phyloP scores from a whole-genome alignment of 2,888 invertebrate species.

The Aplocera efformata region DNA sequence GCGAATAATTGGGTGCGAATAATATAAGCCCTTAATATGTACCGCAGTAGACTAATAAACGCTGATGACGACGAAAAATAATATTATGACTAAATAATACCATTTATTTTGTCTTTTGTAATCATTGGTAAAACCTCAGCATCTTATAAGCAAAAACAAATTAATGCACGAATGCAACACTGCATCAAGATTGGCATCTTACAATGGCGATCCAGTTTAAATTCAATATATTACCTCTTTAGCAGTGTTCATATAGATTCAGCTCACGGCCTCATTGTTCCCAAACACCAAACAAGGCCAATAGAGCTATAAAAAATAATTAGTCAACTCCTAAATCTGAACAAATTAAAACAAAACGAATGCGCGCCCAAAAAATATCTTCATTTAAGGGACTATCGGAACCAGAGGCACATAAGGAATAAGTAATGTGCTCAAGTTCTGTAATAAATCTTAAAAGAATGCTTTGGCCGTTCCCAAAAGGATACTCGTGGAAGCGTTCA shows the following conservation, averaged over 20 bases:
- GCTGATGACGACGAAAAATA: too few species aligned
- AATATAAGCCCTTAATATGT: too few species aligned
- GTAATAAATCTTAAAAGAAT: constrained; percentile 80
- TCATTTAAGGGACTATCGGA: constrained; percentile 58
- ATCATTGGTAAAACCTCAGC: background rate
- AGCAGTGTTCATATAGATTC: constrained; percentile 16
- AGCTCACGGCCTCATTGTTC: constrained; percentile 26
- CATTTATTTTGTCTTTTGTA: too few species aligned
- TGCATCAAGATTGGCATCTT: constrained; percentile 2
- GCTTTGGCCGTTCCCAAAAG: constrained; percentile 78
- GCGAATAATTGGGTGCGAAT: too few species aligned
- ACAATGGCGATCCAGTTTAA: constrained; percentile 10
- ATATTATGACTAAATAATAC: too few species aligned
- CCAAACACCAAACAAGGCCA: constrained; percentile 15
- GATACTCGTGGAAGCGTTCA: constrained; percentile 77
- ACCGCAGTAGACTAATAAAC: too few species aligned
- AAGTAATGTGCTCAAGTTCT: constrained; percentile 77
- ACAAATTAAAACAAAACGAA: constrained; percentile 32
- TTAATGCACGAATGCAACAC: constrained; percentile 2
- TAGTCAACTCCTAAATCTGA: constrained; percentile 21
- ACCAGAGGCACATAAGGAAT: constrained; percentile 73
- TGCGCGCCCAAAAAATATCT: constrained; percentile 48
- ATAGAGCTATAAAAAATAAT: constrained; percentile 25
- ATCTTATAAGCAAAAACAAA: constrained; percentile 1
- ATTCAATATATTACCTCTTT: constrained; percentile 6